These are phyloP conservation scores for Parelbella ahira DNA, from an alignment of 2,888 invertebrate species.

Conservation along the genomic window DNA sequence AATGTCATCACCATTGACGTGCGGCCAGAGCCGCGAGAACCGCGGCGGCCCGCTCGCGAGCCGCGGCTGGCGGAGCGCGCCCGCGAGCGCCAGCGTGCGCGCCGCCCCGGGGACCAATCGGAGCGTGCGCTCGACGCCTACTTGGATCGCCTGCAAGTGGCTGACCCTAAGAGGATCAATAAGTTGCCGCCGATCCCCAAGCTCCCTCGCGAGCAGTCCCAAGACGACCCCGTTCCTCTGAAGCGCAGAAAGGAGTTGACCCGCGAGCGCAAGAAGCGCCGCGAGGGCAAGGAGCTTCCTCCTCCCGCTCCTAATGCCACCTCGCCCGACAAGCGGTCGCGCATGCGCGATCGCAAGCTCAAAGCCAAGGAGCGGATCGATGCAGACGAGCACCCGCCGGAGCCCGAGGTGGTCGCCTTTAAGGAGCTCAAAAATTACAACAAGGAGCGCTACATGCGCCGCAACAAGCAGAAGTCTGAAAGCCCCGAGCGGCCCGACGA, in stretches of 20 bases:
- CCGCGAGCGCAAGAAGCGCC: slow-evolving; percentile 43
- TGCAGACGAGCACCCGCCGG: slow-evolving; percentile 35
- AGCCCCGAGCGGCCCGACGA: slow-evolving; percentile 69
- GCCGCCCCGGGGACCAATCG: slow-evolving; percentile 23
- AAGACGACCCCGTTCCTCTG: slow-evolving; percentile 36
- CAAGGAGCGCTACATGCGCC: slow-evolving; percentile 83
- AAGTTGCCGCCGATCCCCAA: slow-evolving; percentile 71
- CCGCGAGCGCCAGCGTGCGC: too few species aligned
- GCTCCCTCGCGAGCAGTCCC: slow-evolving; percentile 41
- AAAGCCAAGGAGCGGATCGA: slow-evolving; percentile 32
- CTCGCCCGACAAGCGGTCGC: slow-evolving; percentile 35
- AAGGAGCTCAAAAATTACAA: slow-evolving; percentile 80
- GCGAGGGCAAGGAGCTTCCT: slow-evolving; percentile 34
- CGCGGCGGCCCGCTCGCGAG: slow-evolving; percentile 34
- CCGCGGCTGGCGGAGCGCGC: slow-evolving; percentile 10
- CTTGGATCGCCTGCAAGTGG: slow-evolving; percentile 42
- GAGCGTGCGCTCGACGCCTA: slow-evolving; percentile 36
- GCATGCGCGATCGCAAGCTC: slow-evolving; percentile 34
- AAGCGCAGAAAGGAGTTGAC: slow-evolving; percentile 44
- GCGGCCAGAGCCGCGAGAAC: slow-evolving; percentile 36
- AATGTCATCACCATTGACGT: slow-evolving; percentile 75
- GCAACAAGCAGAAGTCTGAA: slow-evolving; percentile 82
- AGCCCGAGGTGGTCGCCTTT: slow-evolving; percentile 60
- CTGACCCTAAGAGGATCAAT: slow-evolving; percentile 54
- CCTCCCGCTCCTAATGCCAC: too few species aligned